Evolutionary conservation across 2,797 vertebrate genomes (phyloP).

Genomic region (Halcyon badia): DNA sequence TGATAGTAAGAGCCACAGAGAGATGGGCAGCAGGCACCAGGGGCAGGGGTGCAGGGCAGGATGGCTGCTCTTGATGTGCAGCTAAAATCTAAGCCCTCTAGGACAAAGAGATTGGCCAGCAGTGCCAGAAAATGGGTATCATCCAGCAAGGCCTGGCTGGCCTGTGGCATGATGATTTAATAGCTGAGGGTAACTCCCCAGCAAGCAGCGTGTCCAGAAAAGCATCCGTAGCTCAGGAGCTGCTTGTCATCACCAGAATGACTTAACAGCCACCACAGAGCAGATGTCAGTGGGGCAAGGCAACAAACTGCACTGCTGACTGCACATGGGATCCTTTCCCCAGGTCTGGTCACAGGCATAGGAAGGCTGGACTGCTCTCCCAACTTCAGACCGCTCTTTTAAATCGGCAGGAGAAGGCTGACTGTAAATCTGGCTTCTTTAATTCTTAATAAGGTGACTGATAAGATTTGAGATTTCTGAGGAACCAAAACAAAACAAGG

Average conservation of each 20-base stretch:
- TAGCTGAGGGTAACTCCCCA: neutral
- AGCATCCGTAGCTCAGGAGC: neutral
- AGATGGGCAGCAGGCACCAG: neutral
- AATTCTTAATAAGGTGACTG: neutral
- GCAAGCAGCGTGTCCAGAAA: neutral
- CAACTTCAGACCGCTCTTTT: neutral
- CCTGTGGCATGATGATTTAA: neutral
- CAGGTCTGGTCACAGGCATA: neutral
- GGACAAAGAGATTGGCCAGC: neutral
- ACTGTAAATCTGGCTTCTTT: neutral
- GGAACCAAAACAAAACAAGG: neutral
- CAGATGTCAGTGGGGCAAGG: neutral
- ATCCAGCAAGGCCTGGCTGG: neutral
- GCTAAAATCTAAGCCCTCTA: neutral
- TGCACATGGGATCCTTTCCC: neutral
- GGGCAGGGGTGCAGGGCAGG: neutral
- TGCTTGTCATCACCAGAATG: neutral
- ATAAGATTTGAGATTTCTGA: slow-evolving; percentile 20
- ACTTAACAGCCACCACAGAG: neutral
- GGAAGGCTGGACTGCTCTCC: neutral
- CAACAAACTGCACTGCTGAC: neutral
- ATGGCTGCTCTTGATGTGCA: neutral
- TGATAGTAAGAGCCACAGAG: neutral
- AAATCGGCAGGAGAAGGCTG: neutral
- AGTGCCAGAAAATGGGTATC: neutral